phyloP scores from a whole-genome alignment of 2,797 vertebrate genomes.

The Emydoidea blandingii region DNA sequence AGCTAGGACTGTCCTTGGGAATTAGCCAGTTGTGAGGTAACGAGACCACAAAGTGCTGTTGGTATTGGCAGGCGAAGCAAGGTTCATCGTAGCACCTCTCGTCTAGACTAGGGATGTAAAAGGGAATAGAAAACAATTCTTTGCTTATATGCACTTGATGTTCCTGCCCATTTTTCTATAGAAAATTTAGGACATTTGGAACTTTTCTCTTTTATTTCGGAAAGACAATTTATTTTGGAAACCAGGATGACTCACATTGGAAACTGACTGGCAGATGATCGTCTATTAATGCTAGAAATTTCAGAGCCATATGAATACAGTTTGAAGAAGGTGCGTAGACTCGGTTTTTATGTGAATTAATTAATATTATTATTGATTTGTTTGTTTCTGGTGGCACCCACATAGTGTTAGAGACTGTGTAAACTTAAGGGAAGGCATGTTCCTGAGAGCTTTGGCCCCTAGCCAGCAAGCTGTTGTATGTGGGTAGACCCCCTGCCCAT shows the following conservation, averaged over 20 bases:
- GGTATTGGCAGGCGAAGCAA: constrained; percentile 69
- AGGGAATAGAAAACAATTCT: constrained; percentile 75
- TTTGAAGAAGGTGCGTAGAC: constrained; percentile 28
- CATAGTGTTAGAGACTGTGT: background rate
- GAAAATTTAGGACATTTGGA: constrained; percentile 65
- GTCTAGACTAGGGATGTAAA: constrained; percentile 75
- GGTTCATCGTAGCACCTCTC: constrained; percentile 72
- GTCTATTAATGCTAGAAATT: constrained; percentile 49
- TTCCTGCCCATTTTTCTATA: constrained; percentile 65
- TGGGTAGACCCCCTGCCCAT: background rate
- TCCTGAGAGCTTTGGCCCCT: background rate
- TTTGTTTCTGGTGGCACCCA: background rate
- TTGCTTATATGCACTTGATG: constrained; percentile 54
- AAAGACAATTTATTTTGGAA: constrained; percentile 69
- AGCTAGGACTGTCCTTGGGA: constrained; percentile 70
- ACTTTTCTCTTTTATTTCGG: constrained; percentile 74
- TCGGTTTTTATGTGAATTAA: constrained; percentile 43
- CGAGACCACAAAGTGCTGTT: constrained; percentile 65
- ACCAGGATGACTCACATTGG: constrained; percentile 61
- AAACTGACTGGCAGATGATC: constrained; percentile 71
- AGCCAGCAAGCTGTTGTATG: background rate
- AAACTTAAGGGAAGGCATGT: background rate
- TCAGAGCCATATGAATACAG: constrained; percentile 8
- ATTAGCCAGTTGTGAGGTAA: constrained; percentile 71
- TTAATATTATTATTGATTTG: background rate